A percentile compares a stretch with the other conserved stretches of the same genome.
These are phyloP conservation scores for Aspidiotus destructor DNA, from an alignment of 2,888 invertebrate genomes.

Conservation along the genomic window DNA sequence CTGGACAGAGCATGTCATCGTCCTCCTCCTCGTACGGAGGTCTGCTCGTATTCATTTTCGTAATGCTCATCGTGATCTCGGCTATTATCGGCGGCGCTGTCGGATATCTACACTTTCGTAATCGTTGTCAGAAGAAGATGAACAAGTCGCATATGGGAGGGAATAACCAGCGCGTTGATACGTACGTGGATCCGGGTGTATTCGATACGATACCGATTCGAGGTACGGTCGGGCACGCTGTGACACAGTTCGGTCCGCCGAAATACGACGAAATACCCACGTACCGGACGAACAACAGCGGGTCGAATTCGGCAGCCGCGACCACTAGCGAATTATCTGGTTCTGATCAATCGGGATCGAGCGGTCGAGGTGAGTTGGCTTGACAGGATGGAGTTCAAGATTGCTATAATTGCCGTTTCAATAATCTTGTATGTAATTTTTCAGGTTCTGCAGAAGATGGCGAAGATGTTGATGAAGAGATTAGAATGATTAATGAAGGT, in stretches of 20 bases:
- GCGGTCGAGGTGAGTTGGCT: slow-evolving; percentile 54
- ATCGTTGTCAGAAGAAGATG: slow-evolving; percentile 66
- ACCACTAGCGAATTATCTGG: slow-evolving; percentile 84
- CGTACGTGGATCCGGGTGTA: slow-evolving; percentile 77
- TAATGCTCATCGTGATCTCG: slow-evolving; percentile 68
- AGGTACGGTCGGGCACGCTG: slow-evolving; percentile 45
- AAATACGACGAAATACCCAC: slow-evolving; percentile 86
- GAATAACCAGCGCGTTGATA: slow-evolving; percentile 61
- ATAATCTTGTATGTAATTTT: background rate
- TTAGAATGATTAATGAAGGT: slow-evolving; percentile 93
- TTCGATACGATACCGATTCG: slow-evolving; percentile 83
- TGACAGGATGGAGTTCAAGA: background rate
- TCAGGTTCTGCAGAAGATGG: slow-evolving; percentile 89
- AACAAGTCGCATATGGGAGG: slow-evolving; percentile 62
- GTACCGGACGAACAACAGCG: slow-evolving; percentile 60
- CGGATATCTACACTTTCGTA: slow-evolving; percentile 72
- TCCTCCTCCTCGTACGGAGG: slow-evolving; percentile 63
- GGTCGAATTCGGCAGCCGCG: slow-evolving; percentile 67
- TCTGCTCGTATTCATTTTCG: slow-evolving; percentile 79
- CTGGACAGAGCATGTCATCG: slow-evolving; percentile 45
- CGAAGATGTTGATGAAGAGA: slow-evolving; percentile 89
- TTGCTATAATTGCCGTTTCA: background rate
- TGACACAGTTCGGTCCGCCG: slow-evolving; percentile 72
- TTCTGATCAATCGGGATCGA: slow-evolving; percentile 90
- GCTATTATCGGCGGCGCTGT: slow-evolving; percentile 77